Percentiles rank a stretch among this genome's conserved stretches.
phyloP scores from a whole-genome alignment of 2,113 vertebrate species.

The Isichthys henryi region DNA sequence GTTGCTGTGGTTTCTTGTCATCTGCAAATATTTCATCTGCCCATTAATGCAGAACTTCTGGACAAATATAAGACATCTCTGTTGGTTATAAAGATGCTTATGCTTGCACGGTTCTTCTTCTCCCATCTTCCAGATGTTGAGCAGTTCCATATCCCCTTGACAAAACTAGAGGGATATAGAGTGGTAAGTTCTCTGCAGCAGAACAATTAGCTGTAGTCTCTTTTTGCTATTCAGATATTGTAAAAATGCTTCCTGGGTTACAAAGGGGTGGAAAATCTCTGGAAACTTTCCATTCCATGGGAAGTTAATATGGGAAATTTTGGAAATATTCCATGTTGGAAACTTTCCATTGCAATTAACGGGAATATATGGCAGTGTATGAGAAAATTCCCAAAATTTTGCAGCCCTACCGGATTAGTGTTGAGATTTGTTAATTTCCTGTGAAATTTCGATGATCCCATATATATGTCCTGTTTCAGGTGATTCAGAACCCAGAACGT shows the following conservation, averaged over 20 bases:
- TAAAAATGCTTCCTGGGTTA: background rate
- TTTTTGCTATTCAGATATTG: background rate
- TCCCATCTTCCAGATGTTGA: conserved; percentile 74
- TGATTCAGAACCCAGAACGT: conserved; percentile 68
- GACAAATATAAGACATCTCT: background rate
- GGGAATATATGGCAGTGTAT: too few relatives aligned
- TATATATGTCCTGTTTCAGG: conserved; percentile 49
- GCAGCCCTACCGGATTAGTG: background rate
- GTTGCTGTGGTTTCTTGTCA: background rate
- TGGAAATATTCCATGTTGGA: too few relatives aligned
- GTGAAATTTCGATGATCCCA: background rate
- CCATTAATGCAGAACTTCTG: background rate
- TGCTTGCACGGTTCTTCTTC: background rate
- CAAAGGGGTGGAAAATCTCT: too few relatives aligned
- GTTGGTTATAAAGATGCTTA: background rate
- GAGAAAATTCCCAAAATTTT: too few relatives aligned
- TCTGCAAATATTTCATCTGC: background rate
- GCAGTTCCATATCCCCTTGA: conserved; percentile 67
- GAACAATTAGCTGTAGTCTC: background rate
- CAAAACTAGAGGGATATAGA: conserved; percentile 69
- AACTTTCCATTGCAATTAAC: too few relatives aligned
- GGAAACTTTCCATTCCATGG: too few relatives aligned
- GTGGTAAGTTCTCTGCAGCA: conserved; percentile 65
- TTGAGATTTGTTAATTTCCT: background rate
- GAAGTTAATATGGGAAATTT: too few relatives aligned